Percentiles rank a stretch among this genome's conserved stretches.
Evolutionary conservation across 2,113 vertebrate species (phyloP).

Genomic region (Pedetes capensis): DNA sequence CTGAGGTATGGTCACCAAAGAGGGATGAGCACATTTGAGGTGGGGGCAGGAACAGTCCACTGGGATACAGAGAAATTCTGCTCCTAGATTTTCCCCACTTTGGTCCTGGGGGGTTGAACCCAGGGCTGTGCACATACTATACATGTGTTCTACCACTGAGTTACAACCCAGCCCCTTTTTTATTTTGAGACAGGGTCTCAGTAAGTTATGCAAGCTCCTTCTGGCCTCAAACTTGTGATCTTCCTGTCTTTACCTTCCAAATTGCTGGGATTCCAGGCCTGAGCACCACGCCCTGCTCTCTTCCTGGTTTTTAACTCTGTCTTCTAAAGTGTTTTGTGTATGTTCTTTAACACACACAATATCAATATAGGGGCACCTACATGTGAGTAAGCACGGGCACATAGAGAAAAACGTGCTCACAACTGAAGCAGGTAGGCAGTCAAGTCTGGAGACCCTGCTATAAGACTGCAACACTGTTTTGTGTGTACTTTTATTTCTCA

Average conservation of each 20-base stretch:
- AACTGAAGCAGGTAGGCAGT: not conserved
- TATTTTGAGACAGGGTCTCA: no score
- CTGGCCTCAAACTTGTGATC: no score
- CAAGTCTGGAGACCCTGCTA: not conserved
- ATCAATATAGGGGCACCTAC: not conserved
- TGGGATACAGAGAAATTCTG: not conserved
- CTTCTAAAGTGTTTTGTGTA: not conserved
- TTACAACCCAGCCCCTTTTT: no score
- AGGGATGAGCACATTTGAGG: not conserved
- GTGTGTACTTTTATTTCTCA: not conserved
- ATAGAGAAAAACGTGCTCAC: not conserved
- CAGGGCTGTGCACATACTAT: no score
- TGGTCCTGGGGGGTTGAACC: no score
- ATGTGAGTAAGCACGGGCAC: fast-evolving
- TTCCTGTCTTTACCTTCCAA: no score
- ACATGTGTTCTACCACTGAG: no score
- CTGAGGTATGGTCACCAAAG: not conserved
- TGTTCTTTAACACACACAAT: not conserved
- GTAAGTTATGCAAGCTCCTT: no score
- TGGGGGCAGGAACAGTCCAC: not conserved
- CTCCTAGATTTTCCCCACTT: no score
- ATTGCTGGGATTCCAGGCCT: no score
- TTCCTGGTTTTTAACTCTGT: not conserved
- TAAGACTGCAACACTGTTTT: not conserved
- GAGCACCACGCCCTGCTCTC: no score